These are phyloP conservation scores for Hirtodrosophila alboralis DNA, from an alignment of 2,888 invertebrate species.

Conservation along the genomic window DNA sequence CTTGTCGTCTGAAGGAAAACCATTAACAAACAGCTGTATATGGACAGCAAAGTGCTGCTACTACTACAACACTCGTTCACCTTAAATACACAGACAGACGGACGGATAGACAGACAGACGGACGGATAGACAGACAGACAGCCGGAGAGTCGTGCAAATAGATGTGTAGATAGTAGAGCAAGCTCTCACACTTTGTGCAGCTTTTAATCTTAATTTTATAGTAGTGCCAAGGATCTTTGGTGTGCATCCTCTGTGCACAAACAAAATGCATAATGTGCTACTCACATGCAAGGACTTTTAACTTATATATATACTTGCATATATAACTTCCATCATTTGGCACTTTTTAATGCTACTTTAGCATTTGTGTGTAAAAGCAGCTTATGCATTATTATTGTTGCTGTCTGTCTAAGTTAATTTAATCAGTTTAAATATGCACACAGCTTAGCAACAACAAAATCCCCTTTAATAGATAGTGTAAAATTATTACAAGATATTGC, in stretches of 20 bases:
- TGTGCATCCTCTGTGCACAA: conserved; percentile 15
- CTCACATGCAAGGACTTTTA: too few relatives aligned
- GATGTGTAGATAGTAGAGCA: conserved; percentile 1
- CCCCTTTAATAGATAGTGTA: conserved; percentile 16
- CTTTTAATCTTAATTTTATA: conserved; percentile 79
- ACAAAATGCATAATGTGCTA: conserved; percentile 10
- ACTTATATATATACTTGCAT: too few relatives aligned
- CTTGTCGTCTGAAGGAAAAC: conserved; percentile 37
- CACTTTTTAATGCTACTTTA: conserved; percentile 54
- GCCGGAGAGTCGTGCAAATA: conserved; percentile 1
- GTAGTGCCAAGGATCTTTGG: conserved; percentile 44
- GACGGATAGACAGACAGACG: conserved; percentile 6
- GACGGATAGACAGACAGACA: neutral
- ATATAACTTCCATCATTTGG: too few relatives aligned
- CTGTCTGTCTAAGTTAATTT: conserved; percentile 49
- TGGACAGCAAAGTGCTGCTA: conserved; percentile 48
- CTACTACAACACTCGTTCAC: conserved; percentile 34
- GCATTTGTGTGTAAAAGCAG: conserved; percentile 30
- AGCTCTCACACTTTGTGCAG: conserved; percentile 44
- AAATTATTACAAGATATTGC: conserved; percentile 32
- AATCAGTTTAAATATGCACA: conserved; percentile 56
- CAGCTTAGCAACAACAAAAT: conserved; percentile 24
- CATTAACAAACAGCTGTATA: conserved; percentile 62
- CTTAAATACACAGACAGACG: conserved; percentile 48
- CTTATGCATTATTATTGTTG: conserved; percentile 22